phyloP scores from a whole-genome alignment of 2,113 vertebrate genomes.

The Aphelocoma coerulescens region DNA sequence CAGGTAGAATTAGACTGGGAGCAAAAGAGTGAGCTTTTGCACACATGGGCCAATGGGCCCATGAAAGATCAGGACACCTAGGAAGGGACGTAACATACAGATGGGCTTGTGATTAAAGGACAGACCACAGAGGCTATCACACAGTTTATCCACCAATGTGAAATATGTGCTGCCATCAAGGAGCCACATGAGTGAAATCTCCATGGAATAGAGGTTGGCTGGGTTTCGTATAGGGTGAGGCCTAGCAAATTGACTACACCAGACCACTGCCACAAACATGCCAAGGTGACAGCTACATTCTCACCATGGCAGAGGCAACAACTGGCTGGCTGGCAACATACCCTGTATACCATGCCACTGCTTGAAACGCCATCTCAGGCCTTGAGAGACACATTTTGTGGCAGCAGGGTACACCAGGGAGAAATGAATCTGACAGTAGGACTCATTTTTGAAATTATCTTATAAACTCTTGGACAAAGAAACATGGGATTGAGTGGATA shows the following conservation, averaged over 20 bases:
- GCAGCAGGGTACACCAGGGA: neutral
- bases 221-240: neutral
- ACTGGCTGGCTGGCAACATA: neutral
- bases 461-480: neutral
- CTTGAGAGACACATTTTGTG: neutral
- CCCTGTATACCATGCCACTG: neutral
- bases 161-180: neutral
- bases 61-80: neutral
- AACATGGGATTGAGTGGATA: neutral
- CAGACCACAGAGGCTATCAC: rapidly evolving
- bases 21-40: neutral
- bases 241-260: neutral
- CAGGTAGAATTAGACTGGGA: neutral
- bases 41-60: rapidly evolving
- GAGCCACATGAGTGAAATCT: neutral
- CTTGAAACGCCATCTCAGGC: neutral
- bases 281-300: neutral
- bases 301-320: too few relatives aligned
- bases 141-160: neutral
- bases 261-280: neutral
- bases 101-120: too few relatives aligned
- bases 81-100: neutral
- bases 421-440: neutral
- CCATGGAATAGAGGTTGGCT: neutral
- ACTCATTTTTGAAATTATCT: neutral